Percentiles rank a stretch among this genome's conserved stretches.
Conservation (phyloP, 2,113 vertebrate species). For the Nannobrachium achirus region DNA sequence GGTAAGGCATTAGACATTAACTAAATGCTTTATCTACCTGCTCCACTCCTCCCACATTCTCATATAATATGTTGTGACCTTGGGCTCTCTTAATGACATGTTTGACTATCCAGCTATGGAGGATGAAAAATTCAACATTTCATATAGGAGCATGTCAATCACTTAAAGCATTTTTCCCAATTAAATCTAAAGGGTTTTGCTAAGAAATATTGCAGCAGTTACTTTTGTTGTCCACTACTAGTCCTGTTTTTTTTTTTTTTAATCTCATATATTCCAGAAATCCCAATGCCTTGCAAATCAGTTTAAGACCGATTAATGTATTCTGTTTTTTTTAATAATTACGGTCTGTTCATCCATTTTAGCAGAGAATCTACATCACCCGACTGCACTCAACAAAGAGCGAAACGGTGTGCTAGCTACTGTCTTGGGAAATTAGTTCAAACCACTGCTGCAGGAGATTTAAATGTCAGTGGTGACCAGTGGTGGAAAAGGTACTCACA, state of each 20-base stretch:
- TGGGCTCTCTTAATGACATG: slow-evolving; percentile 40
- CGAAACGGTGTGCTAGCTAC: background rate
- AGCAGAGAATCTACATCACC: background rate
- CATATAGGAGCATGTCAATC: slow-evolving; percentile 13
- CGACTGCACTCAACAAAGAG: background rate
- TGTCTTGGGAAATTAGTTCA: too few species aligned
- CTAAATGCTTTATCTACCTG: slow-evolving; percentile 60
- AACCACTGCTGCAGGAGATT: too few species aligned
- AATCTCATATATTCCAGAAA: background rate
- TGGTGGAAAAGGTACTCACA: too few species aligned
- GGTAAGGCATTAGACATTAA: slow-evolving; percentile 45
- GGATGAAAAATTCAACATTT: too few species aligned
- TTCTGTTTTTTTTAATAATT: background rate
- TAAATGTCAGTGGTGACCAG: too few species aligned
- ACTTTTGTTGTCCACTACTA: background rate
- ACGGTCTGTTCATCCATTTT: background rate
- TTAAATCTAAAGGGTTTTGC: slow-evolving; percentile 1
- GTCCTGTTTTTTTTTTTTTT: slow-evolving; percentile 11
- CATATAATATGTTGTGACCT: slow-evolving; percentile 44
- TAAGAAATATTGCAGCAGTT: background rate
- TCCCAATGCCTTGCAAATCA: background rate
- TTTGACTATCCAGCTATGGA: slow-evolving; percentile 17
- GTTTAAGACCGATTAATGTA: background rate
- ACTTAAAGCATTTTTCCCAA: slow-evolving; percentile 20
- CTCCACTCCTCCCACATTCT: slow-evolving; percentile 30